Conservation (phyloP, 2,113 vertebrate genomes). For the Uropsilus gracilis region DNA sequence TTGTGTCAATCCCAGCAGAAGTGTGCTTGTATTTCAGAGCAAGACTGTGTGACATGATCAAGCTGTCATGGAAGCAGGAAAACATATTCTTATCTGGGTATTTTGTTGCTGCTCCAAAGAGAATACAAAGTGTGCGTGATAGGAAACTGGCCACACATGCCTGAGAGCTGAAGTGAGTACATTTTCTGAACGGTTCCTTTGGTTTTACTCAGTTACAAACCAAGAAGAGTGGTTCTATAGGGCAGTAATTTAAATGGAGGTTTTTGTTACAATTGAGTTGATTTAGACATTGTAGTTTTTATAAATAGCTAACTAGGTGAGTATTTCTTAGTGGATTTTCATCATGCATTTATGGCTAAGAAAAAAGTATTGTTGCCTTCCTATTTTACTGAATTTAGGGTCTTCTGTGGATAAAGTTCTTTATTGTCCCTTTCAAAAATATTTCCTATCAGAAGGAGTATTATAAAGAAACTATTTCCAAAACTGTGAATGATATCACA, state of each 20-base stretch:
- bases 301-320: not conserved
- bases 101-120: constrained; percentile 63
- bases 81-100: constrained; percentile 66
- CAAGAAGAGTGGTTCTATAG: not conserved
- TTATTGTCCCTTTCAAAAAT: constrained; percentile 42
- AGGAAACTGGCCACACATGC: not conserved
- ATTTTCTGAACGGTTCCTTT: constrained; percentile 2
- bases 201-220: constrained; percentile 31
- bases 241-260: not conserved
- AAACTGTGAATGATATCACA: not conserved
- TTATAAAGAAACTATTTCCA: constrained; percentile 6
- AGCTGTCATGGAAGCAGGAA: constrained; percentile 58
- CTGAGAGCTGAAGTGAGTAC: not conserved
- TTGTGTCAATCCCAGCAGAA: constrained; percentile 52
- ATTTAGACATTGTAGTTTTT: constrained; percentile 17
- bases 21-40: constrained; percentile 55
- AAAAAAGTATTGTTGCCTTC: not conserved
- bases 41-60: constrained; percentile 65
- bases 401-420: not conserved
- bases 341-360: not conserved
- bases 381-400: not conserved
- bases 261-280: constrained; percentile 33
- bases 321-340: constrained; percentile 6
- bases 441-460: not conserved
- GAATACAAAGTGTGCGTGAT: constrained; percentile 4